Evolutionary conservation across 1,140 invertebrate species (phyloP), one percentile per base, ranked within the genome.

Genomic region (Drosophila athabasca): DNA sequence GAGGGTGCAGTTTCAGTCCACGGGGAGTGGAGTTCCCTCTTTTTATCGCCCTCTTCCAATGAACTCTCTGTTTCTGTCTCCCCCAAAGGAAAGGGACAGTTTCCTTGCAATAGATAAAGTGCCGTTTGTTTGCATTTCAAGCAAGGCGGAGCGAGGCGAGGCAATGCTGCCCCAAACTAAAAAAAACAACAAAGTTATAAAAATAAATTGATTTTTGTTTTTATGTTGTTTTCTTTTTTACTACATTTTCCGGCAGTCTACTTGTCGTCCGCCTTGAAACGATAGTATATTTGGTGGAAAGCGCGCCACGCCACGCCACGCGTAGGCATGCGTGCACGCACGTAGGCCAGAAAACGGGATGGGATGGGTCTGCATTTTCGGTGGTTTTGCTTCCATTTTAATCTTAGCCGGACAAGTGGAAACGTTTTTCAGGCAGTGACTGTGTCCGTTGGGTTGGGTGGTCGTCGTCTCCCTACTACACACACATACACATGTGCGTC

Each of bases 201-300:
- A 77, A 70, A 62, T 64, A 81, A 81, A 85, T 78, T 62, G 51
- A 77, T 78, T 87, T 78, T 78, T 69, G 45, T 45, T 57, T 39
- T 44, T 61, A 45, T 55, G 50, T 26, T 48, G 39, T 59, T 75
- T 61, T 61, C 57, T 52, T 57, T 60, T 82, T 41, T 66, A 75
- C 55, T 44, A 53, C 43, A 62, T 65, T 69, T 60, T 41, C 53
- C 43, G 35, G 4, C 35, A 5, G 35, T 39, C 35, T 11, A 11
- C 35, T 39, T 39, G 35, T 8, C 35, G 6, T 11, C 11, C 11
- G 11, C 11, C 11, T 11, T 4, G 11, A 39, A 39, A 39, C 35
- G 4, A 11, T 39, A 39, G 11, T 39, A 11, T 35, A 35, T 39
- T 65, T 39, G 71, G 50, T 62, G 57, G 24, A 55, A 44, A 45